phyloP scores from a whole-genome alignment of 2,888 invertebrate genomes.

The Drosophila seclusa region DNA sequence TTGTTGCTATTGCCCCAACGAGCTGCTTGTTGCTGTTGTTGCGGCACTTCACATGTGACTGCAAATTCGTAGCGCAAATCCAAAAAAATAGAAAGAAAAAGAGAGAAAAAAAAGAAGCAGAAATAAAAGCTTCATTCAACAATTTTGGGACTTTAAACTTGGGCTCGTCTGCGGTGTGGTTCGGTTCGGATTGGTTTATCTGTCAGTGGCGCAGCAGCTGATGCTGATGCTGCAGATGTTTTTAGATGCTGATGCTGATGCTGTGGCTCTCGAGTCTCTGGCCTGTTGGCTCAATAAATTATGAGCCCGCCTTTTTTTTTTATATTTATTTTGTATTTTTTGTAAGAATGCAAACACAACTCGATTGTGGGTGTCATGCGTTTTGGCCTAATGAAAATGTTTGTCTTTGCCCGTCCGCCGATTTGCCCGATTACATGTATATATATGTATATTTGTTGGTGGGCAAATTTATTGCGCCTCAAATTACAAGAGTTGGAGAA shows the following conservation, averaged over 20 bases:
- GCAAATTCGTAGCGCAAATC: constrained; percentile 73
- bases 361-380: constrained; percentile 73
- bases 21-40: constrained; percentile 5
- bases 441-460: constrained; percentile 44
- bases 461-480: constrained; percentile 78
- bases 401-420: constrained; percentile 39
- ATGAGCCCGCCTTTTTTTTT: constrained; percentile 62
- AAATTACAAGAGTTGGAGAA: constrained; percentile 59
- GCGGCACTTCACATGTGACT: constrained; percentile 66
- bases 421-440: constrained; percentile 6
- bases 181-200: constrained; percentile 27
- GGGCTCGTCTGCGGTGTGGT: constrained; percentile 36
- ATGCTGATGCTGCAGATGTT: constrained; percentile 33
- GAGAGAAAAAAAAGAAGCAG: constrained; percentile 4
- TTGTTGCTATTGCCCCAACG: constrained; percentile 39
- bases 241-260: constrained; percentile 12
- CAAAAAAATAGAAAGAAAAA: constrained; percentile 19
- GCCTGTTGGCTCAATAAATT: constrained; percentile 75
- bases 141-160: constrained; percentile 33
- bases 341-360: constrained; percentile 65
- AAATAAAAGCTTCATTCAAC: constrained; percentile 67
- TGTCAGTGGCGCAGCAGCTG: constrained; percentile 24
- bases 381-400: constrained; percentile 72
- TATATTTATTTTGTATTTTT: constrained; percentile 25
- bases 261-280: constrained; percentile 36